Evolutionary conservation across 2,797 vertebrate species (phyloP), one percentile per base, ranked within the genome.

Genomic region (Chiroxiphia lanceolata): DNA sequence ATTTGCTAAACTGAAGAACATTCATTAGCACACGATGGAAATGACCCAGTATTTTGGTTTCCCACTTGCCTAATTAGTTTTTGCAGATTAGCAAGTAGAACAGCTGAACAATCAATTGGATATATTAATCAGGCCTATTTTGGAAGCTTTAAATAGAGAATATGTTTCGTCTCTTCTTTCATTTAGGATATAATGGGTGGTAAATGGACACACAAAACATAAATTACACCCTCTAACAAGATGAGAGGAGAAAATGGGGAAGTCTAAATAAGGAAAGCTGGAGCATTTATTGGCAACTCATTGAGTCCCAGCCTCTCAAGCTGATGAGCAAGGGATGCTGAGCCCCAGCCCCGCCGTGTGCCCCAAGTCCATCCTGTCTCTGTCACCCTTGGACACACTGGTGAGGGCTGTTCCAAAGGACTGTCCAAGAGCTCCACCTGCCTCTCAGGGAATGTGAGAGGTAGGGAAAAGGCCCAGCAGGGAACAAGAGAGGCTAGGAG

Each of bases 31-130:
- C 79, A 51, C 1, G 89, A 88, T 95, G 92, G 95, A 96, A 95
- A 96, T 91, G 88, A 95, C 95, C 95, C 95, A 95, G 92, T 95
- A 94, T 95, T 97, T 96, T 95, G 92, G 96, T 96, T 96, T 96
- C 90, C 96, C 90, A 84, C 94, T 97, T 96, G 94, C 83, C 92
- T 97, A 96, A 97, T 97, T 96, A 97, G 94, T 92, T 93, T 93
- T 94, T 95, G 86, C 78, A 94, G 90, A 95, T 96, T 97, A 96
- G 85, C 86, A 80, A 94, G 87, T 45, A 90, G 94, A 97, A 84
- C 95, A 97, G 96, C 94, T 96, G 96, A 96, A 96, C 83, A 94
- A 96, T 95, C 96, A 94, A 93, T 96, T 87, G 92, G 89, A 92
- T 71, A 27, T 96, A 97, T 96, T 97, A 96, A 97, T 97, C 96